Evolutionary conservation across 2,113 vertebrate species (phyloP).

Genomic region (Ia io): DNA sequence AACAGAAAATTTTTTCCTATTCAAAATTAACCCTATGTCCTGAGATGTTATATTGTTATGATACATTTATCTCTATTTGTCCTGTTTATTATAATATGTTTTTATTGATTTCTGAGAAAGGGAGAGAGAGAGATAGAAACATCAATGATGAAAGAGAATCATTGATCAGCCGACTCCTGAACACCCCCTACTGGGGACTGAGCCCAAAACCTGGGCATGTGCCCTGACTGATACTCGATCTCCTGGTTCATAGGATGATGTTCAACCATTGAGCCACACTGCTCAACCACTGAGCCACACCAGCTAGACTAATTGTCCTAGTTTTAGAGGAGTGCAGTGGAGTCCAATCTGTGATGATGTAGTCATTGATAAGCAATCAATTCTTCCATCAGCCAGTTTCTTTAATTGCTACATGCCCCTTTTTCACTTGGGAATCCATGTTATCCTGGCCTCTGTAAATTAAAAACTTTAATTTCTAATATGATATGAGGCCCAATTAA

Average conservation of each 20-base stretch:
- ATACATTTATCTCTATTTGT: background rate
- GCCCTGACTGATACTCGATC: too few relatives aligned
- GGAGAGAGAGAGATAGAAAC: too few relatives aligned
- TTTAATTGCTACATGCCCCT: constrained; percentile 64
- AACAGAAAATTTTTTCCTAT: background rate
- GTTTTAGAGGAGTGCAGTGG: background rate
- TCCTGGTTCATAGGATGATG: too few relatives aligned
- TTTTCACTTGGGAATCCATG: constrained; percentile 56
- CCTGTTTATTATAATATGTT: background rate
- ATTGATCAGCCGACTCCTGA: too few relatives aligned
- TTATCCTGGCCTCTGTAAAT: constrained; percentile 56
- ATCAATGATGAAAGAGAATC: too few relatives aligned
- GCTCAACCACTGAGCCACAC: too few relatives aligned
- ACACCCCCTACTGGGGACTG: too few relatives aligned
- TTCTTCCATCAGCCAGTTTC: constrained; percentile 46
- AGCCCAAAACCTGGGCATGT: too few relatives aligned
- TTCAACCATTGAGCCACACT: too few relatives aligned
- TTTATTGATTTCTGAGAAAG: too few relatives aligned
- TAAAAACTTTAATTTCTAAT: constrained; percentile 78
- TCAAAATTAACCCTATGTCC: background rate
- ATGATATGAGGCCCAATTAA: constrained; percentile 70
- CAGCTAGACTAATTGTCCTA: background rate
- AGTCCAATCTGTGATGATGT: background rate
- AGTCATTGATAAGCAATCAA: constrained; percentile 3
- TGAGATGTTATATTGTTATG: background rate